Percentiles rank a stretch among this genome's conserved stretches.
Conservation (phyloP, 2,888 invertebrate species). For the Polyploca ridens region DNA sequence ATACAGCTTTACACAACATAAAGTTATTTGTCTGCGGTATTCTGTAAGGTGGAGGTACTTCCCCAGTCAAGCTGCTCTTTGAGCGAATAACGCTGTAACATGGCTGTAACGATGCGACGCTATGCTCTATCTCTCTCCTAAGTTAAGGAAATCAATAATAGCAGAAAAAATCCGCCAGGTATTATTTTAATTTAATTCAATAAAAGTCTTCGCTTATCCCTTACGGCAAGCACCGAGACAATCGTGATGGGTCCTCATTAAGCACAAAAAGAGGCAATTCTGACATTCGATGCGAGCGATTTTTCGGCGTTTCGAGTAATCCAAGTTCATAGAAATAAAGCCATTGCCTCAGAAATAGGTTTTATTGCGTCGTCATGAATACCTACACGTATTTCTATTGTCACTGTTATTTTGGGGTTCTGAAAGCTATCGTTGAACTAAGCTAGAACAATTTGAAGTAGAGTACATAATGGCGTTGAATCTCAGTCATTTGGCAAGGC, state of each 20-base stretch:
- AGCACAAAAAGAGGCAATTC: constrained; percentile 66
- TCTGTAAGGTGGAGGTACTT: too few relatives aligned
- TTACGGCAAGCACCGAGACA: constrained; percentile 38
- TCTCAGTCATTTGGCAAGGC: too few relatives aligned
- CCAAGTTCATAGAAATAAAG: constrained; percentile 49
- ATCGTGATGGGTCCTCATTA: constrained; percentile 72
- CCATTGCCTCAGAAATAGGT: constrained; percentile 35
- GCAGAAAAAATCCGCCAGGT: too few relatives aligned
- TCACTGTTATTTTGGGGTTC: not conserved
- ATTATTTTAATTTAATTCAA: constrained; percentile 15
- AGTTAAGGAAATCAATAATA: too few relatives aligned
- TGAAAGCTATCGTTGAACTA: not conserved
- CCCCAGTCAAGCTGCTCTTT: too few relatives aligned
- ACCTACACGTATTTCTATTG: constrained; percentile 5
- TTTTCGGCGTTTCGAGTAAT: constrained; percentile 55
- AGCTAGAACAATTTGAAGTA: not conserved
- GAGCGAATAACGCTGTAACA: too few relatives aligned
- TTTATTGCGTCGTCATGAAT: constrained; percentile 27
- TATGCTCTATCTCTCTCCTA: too few relatives aligned
- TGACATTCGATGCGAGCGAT: constrained; percentile 67
- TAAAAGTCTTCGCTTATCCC: constrained; percentile 16
- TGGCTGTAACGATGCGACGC: too few relatives aligned
- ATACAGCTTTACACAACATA: too few relatives aligned
- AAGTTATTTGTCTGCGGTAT: too few relatives aligned
- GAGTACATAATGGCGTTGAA: not conserved